Conservation (phyloP, 2,113 vertebrate genomes). For the Acanthisitta chloris region DNA sequence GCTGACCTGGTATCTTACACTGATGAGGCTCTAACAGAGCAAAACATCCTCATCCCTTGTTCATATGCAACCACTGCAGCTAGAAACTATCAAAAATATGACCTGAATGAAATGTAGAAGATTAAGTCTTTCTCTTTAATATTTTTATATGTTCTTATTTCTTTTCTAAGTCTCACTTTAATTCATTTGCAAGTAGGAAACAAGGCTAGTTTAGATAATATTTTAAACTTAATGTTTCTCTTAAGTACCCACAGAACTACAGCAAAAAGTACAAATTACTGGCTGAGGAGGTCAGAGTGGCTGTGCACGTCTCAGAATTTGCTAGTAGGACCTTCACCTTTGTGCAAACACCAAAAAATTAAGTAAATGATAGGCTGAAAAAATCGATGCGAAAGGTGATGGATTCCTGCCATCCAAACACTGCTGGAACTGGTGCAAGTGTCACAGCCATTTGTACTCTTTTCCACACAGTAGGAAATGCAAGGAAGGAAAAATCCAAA, state of each 20-base stretch:
- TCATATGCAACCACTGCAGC: not conserved
- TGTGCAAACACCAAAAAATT: not conserved
- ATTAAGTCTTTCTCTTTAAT: not conserved
- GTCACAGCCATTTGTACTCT: not conserved
- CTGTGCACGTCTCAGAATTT: not conserved
- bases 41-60: not conserved
- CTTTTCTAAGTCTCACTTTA: not conserved
- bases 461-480: not conserved
- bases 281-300: not conserved
- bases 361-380: not conserved
- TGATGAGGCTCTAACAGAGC: not conserved
- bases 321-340: not conserved
- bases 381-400: not conserved
- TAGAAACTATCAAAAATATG: not conserved
- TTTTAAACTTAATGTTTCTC: not conserved
- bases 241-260: not conserved
- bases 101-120: not conserved
- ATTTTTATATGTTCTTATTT: not conserved
- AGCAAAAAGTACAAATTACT: not conserved
- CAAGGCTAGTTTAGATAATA: not conserved
- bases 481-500: not conserved
- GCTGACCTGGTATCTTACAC: not conserved
- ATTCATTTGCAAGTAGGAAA: slow-evolving; percentile 8
- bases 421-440: not conserved
- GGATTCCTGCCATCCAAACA: not conserved